Percentiles rank a stretch among this genome's conserved stretches.
These are phyloP conservation scores for Mus minutoides DNA, from an alignment of 2,797 vertebrate genomes.

Conservation along the genomic window DNA sequence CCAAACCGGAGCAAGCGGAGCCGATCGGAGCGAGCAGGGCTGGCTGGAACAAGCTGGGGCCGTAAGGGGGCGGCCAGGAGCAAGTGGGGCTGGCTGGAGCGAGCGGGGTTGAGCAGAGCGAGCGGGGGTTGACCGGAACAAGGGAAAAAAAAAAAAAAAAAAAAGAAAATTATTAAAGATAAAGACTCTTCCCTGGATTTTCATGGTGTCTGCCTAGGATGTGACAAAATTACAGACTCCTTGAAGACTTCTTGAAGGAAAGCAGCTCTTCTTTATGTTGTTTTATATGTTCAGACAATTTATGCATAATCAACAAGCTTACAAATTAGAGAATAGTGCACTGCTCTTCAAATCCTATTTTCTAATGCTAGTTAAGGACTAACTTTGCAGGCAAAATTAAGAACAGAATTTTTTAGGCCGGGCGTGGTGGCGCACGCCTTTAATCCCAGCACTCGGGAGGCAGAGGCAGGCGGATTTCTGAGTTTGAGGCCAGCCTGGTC, in stretches of 20 bases:
- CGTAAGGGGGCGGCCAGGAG: too few relatives aligned
- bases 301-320: not conserved
- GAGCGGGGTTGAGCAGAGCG: too few relatives aligned
- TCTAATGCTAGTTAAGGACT: not conserved
- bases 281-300: not conserved
- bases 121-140: too few relatives aligned
- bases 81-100: too few relatives aligned
- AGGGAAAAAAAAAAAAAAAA: too few relatives aligned
- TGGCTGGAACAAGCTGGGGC: too few relatives aligned
- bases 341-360: constrained; percentile 36
- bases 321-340: not conserved
- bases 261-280: constrained; percentile 11
- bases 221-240: not conserved
- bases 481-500: too few relatives aligned
- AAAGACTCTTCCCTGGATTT: not conserved
- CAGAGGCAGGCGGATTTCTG: too few relatives aligned
- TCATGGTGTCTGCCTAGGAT: not conserved
- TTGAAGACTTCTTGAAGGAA: not conserved
- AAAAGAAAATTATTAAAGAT: not conserved
- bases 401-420: not conserved
- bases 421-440: too few relatives aligned
- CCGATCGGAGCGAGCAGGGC: too few relatives aligned
- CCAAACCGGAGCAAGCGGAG: too few relatives aligned
- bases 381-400: not conserved
- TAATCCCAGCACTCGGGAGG: too few relatives aligned